Evolutionary conservation across 2,888 invertebrate genomes (phyloP).

Genomic region (Lepidocyrtoides sp.): DNA sequence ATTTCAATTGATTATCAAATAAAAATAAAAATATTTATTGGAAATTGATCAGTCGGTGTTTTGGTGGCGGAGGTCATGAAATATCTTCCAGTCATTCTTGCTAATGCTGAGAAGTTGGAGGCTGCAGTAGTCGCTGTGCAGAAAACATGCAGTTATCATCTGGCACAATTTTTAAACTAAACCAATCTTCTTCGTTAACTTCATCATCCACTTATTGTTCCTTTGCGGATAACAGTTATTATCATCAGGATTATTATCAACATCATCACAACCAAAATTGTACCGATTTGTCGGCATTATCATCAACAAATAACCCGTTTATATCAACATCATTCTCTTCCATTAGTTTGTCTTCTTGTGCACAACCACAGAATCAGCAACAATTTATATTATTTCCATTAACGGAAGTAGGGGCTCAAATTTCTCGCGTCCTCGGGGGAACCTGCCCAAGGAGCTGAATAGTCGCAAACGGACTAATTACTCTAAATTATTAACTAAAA

Average conservation of each 20-base stretch:
- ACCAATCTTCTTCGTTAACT: conserved; percentile 63
- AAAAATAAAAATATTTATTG: not conserved
- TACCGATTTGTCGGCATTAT: conserved; percentile 48
- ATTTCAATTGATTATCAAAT: no score
- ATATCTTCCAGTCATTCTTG: conserved; percentile 68
- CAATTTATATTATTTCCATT: conserved; percentile 37
- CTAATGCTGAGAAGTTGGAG: conserved; percentile 60
- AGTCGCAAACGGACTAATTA: conserved; percentile 65
- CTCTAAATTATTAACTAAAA: conserved; percentile 1
- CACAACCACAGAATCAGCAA: conserved; percentile 5
- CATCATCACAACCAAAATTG: conserved; percentile 29
- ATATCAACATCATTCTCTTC: conserved; percentile 59
- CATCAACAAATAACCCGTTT: conserved; percentile 47
- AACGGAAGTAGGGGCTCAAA: conserved; percentile 65
- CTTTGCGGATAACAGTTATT: conserved; percentile 54
- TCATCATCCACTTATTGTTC: conserved; percentile 66
- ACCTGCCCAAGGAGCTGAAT: conserved; percentile 80
- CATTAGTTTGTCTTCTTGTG: conserved; percentile 64
- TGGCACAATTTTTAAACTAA: conserved; percentile 65
- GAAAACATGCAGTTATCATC: conserved; percentile 78
- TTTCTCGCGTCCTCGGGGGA: conserved; percentile 67
- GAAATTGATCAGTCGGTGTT: conserved; percentile 15
- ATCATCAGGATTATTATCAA: conserved; percentile 24
- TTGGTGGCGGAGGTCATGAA: conserved; percentile 71
- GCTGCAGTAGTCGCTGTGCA: conserved; percentile 57